Conservation (phyloP, 2,888 invertebrate species). For the Xylophagus ater region DNA sequence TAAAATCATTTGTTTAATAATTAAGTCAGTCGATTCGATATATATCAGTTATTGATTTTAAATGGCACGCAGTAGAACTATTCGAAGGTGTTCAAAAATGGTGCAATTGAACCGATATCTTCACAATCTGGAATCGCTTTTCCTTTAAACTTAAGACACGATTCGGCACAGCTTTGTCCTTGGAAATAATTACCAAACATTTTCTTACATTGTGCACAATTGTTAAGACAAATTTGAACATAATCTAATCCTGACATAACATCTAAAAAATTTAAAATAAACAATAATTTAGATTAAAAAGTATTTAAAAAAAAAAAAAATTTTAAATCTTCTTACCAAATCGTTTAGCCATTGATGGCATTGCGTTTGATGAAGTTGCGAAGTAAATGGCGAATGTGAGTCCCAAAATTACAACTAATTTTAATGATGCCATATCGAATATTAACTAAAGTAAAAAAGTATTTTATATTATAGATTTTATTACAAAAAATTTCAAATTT, state of each 20-base stretch:
- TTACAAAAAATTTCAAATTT: too few relatives aligned
- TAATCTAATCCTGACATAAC: slow-evolving; percentile 42
- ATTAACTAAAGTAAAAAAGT: too few relatives aligned
- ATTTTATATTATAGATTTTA: too few relatives aligned
- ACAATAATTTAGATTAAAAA: slow-evolving; percentile 2
- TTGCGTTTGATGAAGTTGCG: slow-evolving; percentile 20
- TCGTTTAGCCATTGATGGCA: slow-evolving; percentile 35
- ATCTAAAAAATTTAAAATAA: slow-evolving; percentile 18
- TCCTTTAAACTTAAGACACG: slow-evolving; percentile 72
- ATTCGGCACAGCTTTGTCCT: slow-evolving; percentile 73
- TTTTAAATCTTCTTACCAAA: slow-evolving; percentile 35
- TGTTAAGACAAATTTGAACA: slow-evolving; percentile 64
- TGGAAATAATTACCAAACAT: slow-evolving; percentile 81
- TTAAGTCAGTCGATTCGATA: too few relatives aligned
- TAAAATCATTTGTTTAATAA: too few relatives aligned
- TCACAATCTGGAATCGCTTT: slow-evolving; percentile 79
- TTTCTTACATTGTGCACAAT: slow-evolving; percentile 82
- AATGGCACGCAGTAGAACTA: too few relatives aligned
- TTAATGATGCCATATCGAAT: too few relatives aligned
- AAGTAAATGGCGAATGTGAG: slow-evolving; percentile 22
- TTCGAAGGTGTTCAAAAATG: slow-evolving; percentile 57
- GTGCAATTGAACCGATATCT: slow-evolving; percentile 66
- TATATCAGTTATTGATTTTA: too few relatives aligned
- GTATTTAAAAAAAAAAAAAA: slow-evolving; percentile 7
- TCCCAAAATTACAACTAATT: too few relatives aligned